Percentiles rank a stretch among this genome's conserved stretches.
Evolutionary conservation across 2,113 vertebrate genomes (phyloP).

Genomic region (Melanerpes aurifrons): DNA sequence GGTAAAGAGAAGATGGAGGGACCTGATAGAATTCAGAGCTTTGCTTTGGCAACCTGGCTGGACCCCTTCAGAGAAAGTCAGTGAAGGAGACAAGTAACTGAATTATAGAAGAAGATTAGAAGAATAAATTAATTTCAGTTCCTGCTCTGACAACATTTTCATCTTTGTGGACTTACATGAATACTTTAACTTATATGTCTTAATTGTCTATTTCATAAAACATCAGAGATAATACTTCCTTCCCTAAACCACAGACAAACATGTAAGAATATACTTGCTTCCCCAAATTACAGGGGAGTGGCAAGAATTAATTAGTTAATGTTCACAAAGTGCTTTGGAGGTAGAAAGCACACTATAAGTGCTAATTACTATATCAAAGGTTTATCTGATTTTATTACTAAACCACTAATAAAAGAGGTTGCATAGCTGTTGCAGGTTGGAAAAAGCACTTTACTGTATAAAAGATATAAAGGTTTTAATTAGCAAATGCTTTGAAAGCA

Average conservation of each 20-base stretch:
- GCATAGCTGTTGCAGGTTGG: constrained; percentile 53
- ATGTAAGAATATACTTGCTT: constrained; percentile 3
- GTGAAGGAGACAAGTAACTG: background rate
- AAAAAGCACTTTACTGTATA: constrained; percentile 68
- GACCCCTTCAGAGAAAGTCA: background rate
- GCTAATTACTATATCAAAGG: constrained; percentile 73
- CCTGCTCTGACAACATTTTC: background rate
- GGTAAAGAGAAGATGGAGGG: background rate
- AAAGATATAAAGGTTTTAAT: constrained; percentile 77
- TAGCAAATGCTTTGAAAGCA: constrained; percentile 62
- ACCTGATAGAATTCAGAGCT: background rate
- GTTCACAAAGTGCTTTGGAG: constrained; percentile 60
- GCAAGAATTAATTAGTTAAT: constrained; percentile 69
- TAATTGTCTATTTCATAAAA: constrained; percentile 26
- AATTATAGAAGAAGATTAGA: background rate
- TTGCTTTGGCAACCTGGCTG: background rate
- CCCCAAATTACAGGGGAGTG: constrained; percentile 52
- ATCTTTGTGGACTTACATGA: background rate
- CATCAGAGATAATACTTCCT: constrained; percentile 17
- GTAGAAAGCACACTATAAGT: constrained; percentile 58
- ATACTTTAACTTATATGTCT: background rate
- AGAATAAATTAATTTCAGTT: background rate
- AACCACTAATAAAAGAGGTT: constrained; percentile 68
- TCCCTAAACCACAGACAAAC: background rate
- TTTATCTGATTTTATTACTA: constrained; percentile 66